Percentiles rank a stretch among this genome's conserved stretches.
Conservation (phyloP, 2,113 vertebrate genomes). For the Argyrosomus japonicus region DNA sequence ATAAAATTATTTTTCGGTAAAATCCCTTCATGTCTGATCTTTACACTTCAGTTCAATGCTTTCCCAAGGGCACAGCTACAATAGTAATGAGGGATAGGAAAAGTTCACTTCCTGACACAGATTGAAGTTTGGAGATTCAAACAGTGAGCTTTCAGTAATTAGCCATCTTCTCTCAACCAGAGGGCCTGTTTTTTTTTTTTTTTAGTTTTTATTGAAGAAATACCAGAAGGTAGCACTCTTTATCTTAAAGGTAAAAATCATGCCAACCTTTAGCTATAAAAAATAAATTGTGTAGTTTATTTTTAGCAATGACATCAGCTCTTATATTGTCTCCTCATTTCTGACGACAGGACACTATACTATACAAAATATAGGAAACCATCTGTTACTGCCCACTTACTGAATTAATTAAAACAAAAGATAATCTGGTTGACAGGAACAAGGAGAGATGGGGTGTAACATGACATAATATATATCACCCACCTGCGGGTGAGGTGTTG, state of each 20-base stretch:
- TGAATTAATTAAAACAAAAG: neutral
- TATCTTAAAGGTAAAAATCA: neutral
- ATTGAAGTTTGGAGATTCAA: neutral
- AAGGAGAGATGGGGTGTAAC: neutral
- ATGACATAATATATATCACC: neutral
- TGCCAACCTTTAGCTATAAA: neutral
- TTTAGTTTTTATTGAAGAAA: too few species aligned
- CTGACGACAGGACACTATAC: neutral
- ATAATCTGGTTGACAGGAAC: neutral
- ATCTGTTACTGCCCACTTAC: neutral
- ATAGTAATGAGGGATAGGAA: neutral
- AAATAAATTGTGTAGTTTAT: neutral
- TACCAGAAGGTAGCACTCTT: neutral
- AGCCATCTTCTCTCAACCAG: neutral
- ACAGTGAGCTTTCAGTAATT: neutral
- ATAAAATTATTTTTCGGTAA: conserved; percentile 22
- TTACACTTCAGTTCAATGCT: neutral
- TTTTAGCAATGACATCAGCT: neutral
- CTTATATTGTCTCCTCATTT: too few species aligned
- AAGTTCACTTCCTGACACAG: neutral
- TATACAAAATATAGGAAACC: neutral
- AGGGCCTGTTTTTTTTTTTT: accelerated
- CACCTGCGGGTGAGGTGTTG: neutral
- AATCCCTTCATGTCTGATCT: conserved; percentile 14
- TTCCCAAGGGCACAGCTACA: neutral